A percentile compares a stretch with the other conserved stretches of the same genome.
phyloP scores from a whole-genome alignment of 2,113 vertebrate species.

The Pelmatolapia mariae region DNA sequence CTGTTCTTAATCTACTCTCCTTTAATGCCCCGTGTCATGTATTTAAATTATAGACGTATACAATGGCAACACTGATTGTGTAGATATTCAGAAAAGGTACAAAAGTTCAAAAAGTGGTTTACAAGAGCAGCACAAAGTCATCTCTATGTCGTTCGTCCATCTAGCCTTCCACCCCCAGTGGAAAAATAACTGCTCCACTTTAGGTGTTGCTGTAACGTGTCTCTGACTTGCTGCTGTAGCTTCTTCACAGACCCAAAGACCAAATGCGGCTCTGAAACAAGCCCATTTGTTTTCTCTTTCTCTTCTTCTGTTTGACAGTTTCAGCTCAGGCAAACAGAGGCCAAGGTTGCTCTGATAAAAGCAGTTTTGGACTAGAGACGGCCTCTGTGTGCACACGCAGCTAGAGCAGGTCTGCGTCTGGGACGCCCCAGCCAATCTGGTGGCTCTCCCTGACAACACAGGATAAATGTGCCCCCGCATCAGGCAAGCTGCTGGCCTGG shows the following conservation, averaged over 20 bases:
- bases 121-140: constrained; percentile 16
- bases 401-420: neutral
- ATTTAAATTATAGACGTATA: neutral
- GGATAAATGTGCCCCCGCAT: neutral
- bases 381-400: neutral
- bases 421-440: constrained; percentile 21
- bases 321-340: neutral
- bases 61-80: neutral
- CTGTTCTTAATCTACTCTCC: neutral
- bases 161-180: neutral
- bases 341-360: neutral
- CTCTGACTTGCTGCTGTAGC: neutral
- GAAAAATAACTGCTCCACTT: constrained; percentile 44
- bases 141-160: constrained; percentile 5
- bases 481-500: neutral
- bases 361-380: neutral
- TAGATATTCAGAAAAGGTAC: neutral
- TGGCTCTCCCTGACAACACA: constrained; percentile 39
- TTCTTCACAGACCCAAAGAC: constrained; percentile 26
- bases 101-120: neutral
- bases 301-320: neutral
- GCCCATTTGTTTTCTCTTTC: neutral
- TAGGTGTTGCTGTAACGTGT: neutral
- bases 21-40: neutral
- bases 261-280: neutral